A percentile compares a stretch with the other conserved stretches of the same genome.
phyloP scores from a whole-genome alignment of 2,888 invertebrate genomes.

The Drymonia ruficornis region DNA sequence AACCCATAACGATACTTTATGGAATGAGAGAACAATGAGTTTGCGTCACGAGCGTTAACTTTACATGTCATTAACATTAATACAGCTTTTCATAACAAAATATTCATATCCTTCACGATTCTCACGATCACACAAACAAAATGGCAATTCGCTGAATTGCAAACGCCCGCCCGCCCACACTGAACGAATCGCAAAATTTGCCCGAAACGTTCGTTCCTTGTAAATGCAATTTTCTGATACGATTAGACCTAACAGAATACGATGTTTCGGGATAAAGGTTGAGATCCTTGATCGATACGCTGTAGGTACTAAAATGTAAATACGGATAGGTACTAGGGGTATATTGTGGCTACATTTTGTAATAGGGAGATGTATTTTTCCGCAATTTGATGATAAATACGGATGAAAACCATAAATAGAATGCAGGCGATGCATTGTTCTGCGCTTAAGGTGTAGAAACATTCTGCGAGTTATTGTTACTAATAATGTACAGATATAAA shows the following conservation, averaged over 20 bases:
- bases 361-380: not conserved
- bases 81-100: conserved; percentile 26
- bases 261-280: conserved; percentile 11
- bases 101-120: conserved; percentile 24
- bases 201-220: conserved; percentile 24
- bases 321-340: too few species aligned
- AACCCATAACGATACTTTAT: not conserved
- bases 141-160: conserved; percentile 33
- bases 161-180: conserved; percentile 18
- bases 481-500: too few species aligned
- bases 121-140: conserved; percentile 30
- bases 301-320: too few species aligned
- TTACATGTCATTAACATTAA: conserved; percentile 17
- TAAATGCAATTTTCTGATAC: conserved; percentile 25
- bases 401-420: too few species aligned
- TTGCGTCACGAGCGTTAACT: conserved; percentile 5
- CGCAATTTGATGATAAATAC: too few species aligned
- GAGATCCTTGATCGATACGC: conserved; percentile 8
- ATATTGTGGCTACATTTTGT: too few species aligned
- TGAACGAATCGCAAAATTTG: conserved; percentile 14
- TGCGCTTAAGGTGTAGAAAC: too few species aligned
- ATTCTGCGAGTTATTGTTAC: too few species aligned
- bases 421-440: too few species aligned
- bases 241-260: conserved; percentile 21
- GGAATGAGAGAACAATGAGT: conserved; percentile 8